These are phyloP conservation scores for Charadrius vociferus DNA, from an alignment of 2,113 vertebrate species.

Conservation along the genomic window DNA sequence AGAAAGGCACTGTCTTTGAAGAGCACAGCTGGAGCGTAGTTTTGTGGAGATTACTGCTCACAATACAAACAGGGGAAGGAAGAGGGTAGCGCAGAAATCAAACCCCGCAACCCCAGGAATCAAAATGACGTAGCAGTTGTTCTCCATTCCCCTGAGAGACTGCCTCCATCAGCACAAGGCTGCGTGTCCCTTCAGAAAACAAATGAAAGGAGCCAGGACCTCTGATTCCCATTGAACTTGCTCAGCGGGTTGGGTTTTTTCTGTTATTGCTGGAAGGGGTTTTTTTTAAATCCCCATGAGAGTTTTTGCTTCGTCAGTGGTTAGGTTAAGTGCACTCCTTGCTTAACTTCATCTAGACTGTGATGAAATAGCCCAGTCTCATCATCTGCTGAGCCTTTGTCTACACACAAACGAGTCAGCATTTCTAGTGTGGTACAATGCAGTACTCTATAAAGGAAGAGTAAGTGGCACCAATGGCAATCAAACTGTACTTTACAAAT, in stretches of 20 bases:
- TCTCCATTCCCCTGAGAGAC: background rate
- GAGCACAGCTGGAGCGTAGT: background rate
- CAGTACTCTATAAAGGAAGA: background rate
- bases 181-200: background rate
- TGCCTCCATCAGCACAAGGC: background rate
- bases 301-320: background rate
- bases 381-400: background rate
- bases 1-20: background rate
- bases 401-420: background rate
- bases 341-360: background rate
- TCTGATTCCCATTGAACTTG: background rate
- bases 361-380: background rate
- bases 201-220: background rate
- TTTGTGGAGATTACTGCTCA: background rate
- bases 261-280: background rate
- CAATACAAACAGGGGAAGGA: background rate
- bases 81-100: background rate
- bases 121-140: background rate
- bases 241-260: background rate
- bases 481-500: background rate
- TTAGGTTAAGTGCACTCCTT: background rate
- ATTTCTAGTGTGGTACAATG: background rate
- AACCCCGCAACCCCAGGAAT: background rate
- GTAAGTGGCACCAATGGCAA: background rate
- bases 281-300: background rate